Percentiles rank a stretch among this genome's conserved stretches.
Conservation (phyloP, 2,797 vertebrate species). For the Acridotheres tristis region DNA sequence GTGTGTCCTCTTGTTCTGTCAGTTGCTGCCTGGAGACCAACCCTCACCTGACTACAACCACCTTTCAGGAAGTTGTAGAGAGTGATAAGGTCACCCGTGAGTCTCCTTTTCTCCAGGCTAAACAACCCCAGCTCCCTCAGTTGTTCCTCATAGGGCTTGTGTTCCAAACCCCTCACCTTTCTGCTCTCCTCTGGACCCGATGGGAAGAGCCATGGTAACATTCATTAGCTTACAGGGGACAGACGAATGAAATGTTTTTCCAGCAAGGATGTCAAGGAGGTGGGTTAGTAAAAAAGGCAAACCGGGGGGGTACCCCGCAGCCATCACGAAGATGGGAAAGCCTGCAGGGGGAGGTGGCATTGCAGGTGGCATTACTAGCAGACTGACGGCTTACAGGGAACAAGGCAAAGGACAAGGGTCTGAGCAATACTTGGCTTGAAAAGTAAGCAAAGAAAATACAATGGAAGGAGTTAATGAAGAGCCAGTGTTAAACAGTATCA, state of each 20-base stretch:
- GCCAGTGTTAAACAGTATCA: neutral
- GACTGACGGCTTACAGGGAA: neutral
- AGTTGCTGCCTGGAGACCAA: no score
- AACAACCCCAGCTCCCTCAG: no score
- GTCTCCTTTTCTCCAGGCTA: no score
- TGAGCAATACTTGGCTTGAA: neutral
- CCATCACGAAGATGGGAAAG: neutral
- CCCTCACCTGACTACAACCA: no score
- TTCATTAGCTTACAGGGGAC: neutral
- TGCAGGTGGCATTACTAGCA: neutral
- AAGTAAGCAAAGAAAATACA: neutral
- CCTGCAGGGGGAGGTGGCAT: neutral
- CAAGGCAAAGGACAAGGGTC: neutral
- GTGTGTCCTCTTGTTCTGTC: no score
- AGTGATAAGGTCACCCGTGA: no score
- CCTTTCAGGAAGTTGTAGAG: no score
- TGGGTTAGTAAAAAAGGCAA: neutral
- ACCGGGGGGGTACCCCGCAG: neutral
- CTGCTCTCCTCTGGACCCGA: no score
- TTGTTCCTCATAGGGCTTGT: no score
- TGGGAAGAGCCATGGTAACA: neutral
- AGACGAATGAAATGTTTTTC: neutral
- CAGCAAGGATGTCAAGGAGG: neutral
- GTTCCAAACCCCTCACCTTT: no score
- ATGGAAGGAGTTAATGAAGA: neutral